Base-by-base conservation (phyloP, 2,797 vertebrate genomes). In the Sylvia borin region DNA sequence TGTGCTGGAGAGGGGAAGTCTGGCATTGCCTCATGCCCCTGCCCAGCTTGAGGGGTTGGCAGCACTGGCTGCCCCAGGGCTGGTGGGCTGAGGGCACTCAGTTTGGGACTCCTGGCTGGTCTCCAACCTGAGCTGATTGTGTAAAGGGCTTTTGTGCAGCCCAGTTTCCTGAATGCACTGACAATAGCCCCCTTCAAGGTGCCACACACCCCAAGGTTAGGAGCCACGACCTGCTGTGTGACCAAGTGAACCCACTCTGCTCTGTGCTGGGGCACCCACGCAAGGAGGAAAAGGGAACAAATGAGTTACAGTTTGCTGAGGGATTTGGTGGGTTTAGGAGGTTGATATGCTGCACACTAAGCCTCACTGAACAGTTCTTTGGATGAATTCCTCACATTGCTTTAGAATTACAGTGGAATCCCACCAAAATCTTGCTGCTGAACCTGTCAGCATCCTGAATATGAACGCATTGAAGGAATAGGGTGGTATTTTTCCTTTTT, bases 61-160 rank as follows among this genome's bases (percentile, higher is more conserved):
- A 34, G 42, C 0, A 0, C 58, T 16, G 21, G 12, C 31, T 7
- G 1, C 15, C 22, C 27, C 1, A 1, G 48, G 31, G 13, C 4
- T 29, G 34, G 16, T 12, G 8, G 19, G 50, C 34, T 78, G 25
- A 48, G 77, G 58, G 19, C 29, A n/a, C n/a, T n/a, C n/a, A n/a
- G 16, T 51, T 13, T 13, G 34, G 17, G 36, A 13, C 26, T 82
- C 31, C 64, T 2, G 17, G 62, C 43, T 72, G 38, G 9, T 66
- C 19, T 76, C 60, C 51, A 32, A 31, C 42, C 36, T 0, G 0
- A 90, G 29, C 31, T 48, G 73, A 10, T 14, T 4, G 4, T 42
- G 36, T 38, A 34, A 95, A 94, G 17, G 34, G 31, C n/a, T 72
- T 92, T 86, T 79, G 73, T 94, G 65, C 24, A 70, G 45, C 25